phyloP scores from a whole-genome alignment of 2,888 invertebrate genomes.

The Ptychoptera contaminata region DNA sequence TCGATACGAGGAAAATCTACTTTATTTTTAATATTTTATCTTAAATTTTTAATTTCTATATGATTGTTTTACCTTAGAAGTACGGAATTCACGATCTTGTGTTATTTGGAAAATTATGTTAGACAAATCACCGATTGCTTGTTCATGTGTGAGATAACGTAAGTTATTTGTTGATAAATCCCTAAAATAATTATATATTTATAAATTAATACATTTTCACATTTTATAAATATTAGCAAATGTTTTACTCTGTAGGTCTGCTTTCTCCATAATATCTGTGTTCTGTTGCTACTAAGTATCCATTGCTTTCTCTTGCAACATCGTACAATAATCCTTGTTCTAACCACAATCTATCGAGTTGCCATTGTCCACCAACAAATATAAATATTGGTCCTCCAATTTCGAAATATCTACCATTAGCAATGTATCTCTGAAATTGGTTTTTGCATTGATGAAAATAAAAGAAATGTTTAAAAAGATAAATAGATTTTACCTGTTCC shows the following conservation, averaged over 20 bases:
- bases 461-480: background rate
- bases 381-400: conserved; percentile 38
- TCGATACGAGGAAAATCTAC: conserved; percentile 32
- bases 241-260: conserved; percentile 42
- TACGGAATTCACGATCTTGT: conserved; percentile 24
- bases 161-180: conserved; percentile 39
- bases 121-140: conserved; percentile 49
- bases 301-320: conserved; percentile 34
- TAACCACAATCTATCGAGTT: conserved; percentile 38
- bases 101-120: conserved; percentile 35
- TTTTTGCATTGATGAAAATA: background rate
- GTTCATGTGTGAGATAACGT: conserved; percentile 43
- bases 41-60: too few relatives aligned
- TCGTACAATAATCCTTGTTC: conserved; percentile 38
- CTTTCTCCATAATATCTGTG: conserved; percentile 60
- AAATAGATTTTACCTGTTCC: conserved; percentile 27
- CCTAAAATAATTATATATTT: too few relatives aligned
- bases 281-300: conserved; percentile 50
- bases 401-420: conserved; percentile 26
- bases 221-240: background rate
- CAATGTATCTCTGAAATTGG: conserved; percentile 30
- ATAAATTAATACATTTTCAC: too few relatives aligned
- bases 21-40: too few relatives aligned
- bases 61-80: too few relatives aligned
- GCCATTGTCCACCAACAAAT: conserved; percentile 55